Conservation (phyloP, 2,888 invertebrate species). For the Noctua pronuba region DNA sequence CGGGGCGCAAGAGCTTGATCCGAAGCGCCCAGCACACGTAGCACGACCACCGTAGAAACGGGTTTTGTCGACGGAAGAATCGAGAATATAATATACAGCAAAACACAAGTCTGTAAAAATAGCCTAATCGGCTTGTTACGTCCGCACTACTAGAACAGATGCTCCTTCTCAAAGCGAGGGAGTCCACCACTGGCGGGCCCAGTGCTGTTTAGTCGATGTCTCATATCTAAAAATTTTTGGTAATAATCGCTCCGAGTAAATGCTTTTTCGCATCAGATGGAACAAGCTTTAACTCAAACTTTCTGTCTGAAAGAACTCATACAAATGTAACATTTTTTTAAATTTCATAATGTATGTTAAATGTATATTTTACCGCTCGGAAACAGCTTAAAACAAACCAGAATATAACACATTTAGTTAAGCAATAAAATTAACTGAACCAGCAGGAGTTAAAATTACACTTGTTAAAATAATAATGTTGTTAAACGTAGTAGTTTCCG, state of each 20-base stretch:
- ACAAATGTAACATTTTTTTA: neutral
- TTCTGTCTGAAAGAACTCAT: too few species aligned
- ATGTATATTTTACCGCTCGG: neutral
- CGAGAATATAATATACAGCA: too few species aligned
- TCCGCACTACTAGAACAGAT: neutral
- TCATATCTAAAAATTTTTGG: neutral
- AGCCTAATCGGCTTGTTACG: neutral
- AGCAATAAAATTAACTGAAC: conserved; percentile 12
- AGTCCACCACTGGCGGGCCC: neutral
- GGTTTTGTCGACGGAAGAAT: too few species aligned
- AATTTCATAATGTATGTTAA: neutral
- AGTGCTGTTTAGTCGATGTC: neutral
- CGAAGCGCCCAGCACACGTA: neutral
- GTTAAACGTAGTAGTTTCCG: neutral
- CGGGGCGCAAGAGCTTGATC: neutral
- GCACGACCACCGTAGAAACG: too few species aligned
- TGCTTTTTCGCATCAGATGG: neutral
- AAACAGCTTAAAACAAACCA: neutral
- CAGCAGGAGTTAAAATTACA: neutral
- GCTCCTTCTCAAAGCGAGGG: neutral
- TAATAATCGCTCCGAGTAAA: neutral
- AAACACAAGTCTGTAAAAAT: neutral
- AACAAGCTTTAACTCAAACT: neutral
- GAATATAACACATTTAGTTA: neutral
- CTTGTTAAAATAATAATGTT: conserved; percentile 17